Conservation (phyloP, 2,888 invertebrate species). For the Cephus spinipes region DNA sequence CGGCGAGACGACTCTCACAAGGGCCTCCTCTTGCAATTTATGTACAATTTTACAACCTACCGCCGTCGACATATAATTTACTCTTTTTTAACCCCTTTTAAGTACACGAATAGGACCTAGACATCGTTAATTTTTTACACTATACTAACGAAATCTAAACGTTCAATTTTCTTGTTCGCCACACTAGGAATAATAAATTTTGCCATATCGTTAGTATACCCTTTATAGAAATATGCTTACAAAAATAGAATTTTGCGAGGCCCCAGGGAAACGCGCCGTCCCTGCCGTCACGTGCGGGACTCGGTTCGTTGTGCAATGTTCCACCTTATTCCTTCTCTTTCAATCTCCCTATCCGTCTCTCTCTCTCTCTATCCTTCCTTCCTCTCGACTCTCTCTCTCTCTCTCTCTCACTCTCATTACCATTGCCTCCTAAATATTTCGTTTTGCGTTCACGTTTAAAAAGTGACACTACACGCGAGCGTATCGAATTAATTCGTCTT, state of each 20-base stretch:
- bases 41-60: slow-evolving; percentile 72
- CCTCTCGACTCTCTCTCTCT: not conserved
- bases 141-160: slow-evolving; percentile 68
- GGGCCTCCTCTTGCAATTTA: slow-evolving; percentile 71
- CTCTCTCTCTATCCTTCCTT: not conserved
- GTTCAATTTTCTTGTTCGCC: slow-evolving; percentile 63
- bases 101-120: slow-evolving; percentile 67
- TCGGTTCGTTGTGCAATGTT: slow-evolving; percentile 41
- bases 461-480: slow-evolving; percentile 17
- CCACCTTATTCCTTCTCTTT: slow-evolving; percentile 28
- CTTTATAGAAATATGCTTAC: slow-evolving; percentile 68
- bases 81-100: slow-evolving; percentile 48
- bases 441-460: slow-evolving; percentile 9
- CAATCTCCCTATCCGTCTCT: not conserved
- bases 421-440: not conserved
- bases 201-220: slow-evolving; percentile 67
- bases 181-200: slow-evolving; percentile 67
- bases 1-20: slow-evolving; percentile 64
- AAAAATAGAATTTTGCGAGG: slow-evolving; percentile 67
- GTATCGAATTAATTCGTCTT: slow-evolving; percentile 10
- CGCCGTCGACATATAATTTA: slow-evolving; percentile 66
- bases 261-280: slow-evolving; percentile 60
- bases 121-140: slow-evolving; percentile 67
- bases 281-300: slow-evolving; percentile 44
- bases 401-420: not conserved